Evolutionary conservation across 2,113 vertebrate species (phyloP).

Genomic region (Chloroceryle aenea): DNA sequence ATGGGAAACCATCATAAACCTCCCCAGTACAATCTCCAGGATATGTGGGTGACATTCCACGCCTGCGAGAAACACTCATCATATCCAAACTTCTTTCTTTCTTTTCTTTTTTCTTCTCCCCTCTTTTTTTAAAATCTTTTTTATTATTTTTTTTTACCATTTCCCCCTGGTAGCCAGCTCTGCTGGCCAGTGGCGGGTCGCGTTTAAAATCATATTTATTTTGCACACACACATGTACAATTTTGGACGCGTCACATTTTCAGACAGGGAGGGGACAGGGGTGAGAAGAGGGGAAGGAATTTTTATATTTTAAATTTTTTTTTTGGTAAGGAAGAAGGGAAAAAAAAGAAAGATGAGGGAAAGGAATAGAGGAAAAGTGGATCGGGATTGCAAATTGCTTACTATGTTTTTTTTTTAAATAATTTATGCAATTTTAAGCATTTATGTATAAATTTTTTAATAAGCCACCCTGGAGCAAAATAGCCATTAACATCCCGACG

Average conservation of each 20-base stretch:
- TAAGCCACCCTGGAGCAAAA: constrained; percentile 99
- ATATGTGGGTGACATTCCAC: constrained; percentile 99
- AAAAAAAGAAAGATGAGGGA: constrained; percentile 1
- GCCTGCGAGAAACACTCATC: constrained; percentile 97
- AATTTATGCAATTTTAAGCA: constrained; percentile 99
- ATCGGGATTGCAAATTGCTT: constrained; percentile 89
- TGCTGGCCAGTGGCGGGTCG: background rate
- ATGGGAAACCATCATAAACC: constrained; percentile 99
- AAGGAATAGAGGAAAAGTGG: constrained; percentile 65
- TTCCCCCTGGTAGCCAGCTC: background rate
- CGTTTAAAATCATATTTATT: background rate
- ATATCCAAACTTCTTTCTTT: constrained; percentile 79
- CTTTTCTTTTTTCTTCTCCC: constrained; percentile 32
- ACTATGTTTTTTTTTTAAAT: constrained; percentile 95
- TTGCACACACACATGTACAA: background rate
- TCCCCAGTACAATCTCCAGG: constrained; percentile 99
- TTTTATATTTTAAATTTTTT: background rate
- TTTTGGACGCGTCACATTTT: background rate
- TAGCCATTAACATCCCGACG: constrained; percentile 99
- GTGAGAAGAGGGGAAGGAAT: background rate
- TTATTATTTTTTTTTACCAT: background rate
- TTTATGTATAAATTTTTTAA: constrained; percentile 99
- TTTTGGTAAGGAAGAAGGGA: background rate
- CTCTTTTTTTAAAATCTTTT: background rate
- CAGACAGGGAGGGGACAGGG: constrained; percentile 13